Evolutionary conservation across 2,113 vertebrate species (phyloP), one percentile per base, ranked within the genome.

Genomic region (Pyrgilauda ruficollis): DNA sequence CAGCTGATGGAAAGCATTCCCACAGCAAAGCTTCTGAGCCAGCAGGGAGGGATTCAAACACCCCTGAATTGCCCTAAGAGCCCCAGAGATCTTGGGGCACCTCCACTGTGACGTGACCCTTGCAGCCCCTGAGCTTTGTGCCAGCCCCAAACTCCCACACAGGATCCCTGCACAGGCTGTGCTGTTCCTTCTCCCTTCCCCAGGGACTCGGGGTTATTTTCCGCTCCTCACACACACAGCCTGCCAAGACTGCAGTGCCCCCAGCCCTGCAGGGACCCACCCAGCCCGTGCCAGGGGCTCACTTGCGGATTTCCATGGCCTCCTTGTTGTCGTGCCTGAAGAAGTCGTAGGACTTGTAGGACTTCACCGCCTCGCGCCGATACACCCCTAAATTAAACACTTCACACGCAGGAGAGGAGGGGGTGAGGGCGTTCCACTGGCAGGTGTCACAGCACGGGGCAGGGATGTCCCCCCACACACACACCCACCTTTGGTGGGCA

Each of bases 341-440:
- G 97, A 99, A 99, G 84, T 99, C 99, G 2, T 99, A 99, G 76
- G 99, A 99, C 80, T 99, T 99, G 87, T 99, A 99, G 12, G 99
- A 97, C 91, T 98, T 98, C 74, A 99, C 99, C 0, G 99, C 99
- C 94, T 99, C 98, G 49, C 99, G 98, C 84, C 99, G 99, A 79
- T 99, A 99, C 35, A 99, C 99, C 24, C 99, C 99, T 96, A 99
- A 97, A 96, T 99, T 99, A 97, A 99, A 99, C 92, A 99, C 99
- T 99, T 97, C 19, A 93, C 59, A 89, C 47, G 53, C 12, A 13
- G 6, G 28, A n/a, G 26, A 68, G 3, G 10, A 49, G 43, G 6
- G 3, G 0, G 11, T 96, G 77, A 82, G 86, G 19, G 20, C 31
- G 2, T 12, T 44, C 5, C 61, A 3, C 14, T 6, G 24, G 7